Conservation (phyloP, 1,140 invertebrate genomes). For the Caenorhabditis tropicalis region DNA sequence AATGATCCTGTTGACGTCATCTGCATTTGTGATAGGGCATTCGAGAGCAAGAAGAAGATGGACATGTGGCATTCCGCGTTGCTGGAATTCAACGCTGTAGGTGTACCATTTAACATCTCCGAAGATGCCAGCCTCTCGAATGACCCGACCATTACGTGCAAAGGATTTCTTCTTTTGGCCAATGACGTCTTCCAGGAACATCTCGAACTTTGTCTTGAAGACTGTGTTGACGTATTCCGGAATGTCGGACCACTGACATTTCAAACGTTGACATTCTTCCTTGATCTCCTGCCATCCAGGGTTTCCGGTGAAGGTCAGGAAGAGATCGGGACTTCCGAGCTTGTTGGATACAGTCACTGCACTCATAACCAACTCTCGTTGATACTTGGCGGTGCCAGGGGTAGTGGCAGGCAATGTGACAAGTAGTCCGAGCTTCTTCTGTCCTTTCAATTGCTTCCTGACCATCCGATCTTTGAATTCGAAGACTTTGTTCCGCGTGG, state of each 20-base stretch:
- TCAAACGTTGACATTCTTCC: background rate
- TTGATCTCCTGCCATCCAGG: background rate
- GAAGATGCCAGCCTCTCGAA: background rate
- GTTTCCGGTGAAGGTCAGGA: background rate
- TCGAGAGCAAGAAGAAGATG: background rate
- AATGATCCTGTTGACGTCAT: background rate
- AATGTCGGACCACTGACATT: background rate
- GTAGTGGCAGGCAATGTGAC: background rate
- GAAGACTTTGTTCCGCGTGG: background rate
- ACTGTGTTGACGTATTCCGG: background rate
- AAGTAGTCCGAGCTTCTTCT: background rate
- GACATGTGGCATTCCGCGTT: background rate
- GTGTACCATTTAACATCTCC: background rate
- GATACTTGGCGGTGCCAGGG: background rate
- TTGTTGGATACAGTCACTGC: background rate
- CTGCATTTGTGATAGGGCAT: background rate
- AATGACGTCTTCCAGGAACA: background rate
- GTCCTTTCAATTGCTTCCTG: background rate
- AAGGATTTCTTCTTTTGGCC: background rate
- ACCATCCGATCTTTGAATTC: background rate
- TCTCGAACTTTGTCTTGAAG: background rate
- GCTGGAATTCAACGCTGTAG: background rate
- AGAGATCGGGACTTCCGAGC: background rate
- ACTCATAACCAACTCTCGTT: background rate
- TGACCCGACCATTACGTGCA: background rate